phyloP scores from a whole-genome alignment of 1,140 invertebrate genomes.

The Nixonia krombeini region DNA sequence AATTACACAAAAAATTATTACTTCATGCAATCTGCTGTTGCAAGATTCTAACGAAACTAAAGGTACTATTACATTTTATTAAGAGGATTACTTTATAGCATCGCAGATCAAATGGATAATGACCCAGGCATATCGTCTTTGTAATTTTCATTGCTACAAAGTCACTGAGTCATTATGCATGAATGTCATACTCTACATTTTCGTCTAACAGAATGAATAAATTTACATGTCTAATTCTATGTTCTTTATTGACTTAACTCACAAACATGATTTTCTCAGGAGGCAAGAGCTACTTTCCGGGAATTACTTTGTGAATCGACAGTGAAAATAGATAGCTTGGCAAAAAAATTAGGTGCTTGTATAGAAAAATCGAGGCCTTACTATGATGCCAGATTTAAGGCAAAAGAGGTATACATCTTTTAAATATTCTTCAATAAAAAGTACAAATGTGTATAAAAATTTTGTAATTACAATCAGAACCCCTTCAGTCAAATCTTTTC shows the following conservation, averaged over 20 bases:
- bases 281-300: slow-evolving; percentile 86
- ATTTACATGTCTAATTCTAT: background rate
- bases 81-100: slow-evolving; percentile 43
- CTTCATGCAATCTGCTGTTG: background rate
- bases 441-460: too few relatives aligned
- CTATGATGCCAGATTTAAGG: slow-evolving; percentile 87
- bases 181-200: background rate
- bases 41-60: slow-evolving; percentile 28
- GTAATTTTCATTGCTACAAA: slow-evolving; percentile 48
- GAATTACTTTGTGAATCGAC: slow-evolving; percentile 89
- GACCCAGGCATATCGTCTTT: slow-evolving; percentile 47
- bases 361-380: slow-evolving; percentile 93
- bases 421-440: too few relatives aligned
- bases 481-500: too few relatives aligned
- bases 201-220: too few relatives aligned
- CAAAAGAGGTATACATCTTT: slow-evolving; percentile 77
- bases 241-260: background rate
- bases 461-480: too few relatives aligned
- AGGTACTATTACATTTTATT: slow-evolving; percentile 40
- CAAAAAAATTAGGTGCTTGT: slow-evolving; percentile 87
- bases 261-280: slow-evolving; percentile 71
- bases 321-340: slow-evolving; percentile 84
- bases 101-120: slow-evolving; percentile 60
- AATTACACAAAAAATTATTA: too few relatives aligned
- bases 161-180: slow-evolving; percentile 32